phyloP scores from a whole-genome alignment of 2,888 invertebrate genomes.

The Cephus rjabovi region DNA sequence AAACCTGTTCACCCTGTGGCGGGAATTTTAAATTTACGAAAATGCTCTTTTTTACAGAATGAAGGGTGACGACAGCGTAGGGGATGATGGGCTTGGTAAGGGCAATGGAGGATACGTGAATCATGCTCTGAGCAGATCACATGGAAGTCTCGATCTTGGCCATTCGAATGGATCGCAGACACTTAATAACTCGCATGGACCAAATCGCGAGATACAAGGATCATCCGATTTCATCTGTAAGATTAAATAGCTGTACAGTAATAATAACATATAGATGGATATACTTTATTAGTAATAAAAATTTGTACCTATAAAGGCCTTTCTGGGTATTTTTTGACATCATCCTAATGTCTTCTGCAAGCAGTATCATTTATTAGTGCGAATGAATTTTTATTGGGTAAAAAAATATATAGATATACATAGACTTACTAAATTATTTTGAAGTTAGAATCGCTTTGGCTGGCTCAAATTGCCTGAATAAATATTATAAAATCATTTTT shows the following conservation, averaged over 20 bases:
- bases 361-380: neutral
- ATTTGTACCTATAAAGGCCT: neutral
- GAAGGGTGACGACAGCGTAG: conserved; percentile 44
- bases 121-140: conserved; percentile 50
- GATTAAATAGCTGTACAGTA: conserved; percentile 36
- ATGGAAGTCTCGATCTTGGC: conserved; percentile 42
- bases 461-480: neutral
- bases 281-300: neutral
- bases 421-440: neutral
- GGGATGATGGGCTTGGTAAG: conserved; percentile 37
- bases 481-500: neutral
- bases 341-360: neutral
- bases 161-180: conserved; percentile 41
- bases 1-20: neutral
- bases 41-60: conserved; percentile 40
- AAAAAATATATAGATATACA: neutral
- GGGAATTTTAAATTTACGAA: neutral
- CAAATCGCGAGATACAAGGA: conserved; percentile 68
- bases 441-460: neutral
- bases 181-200: conserved; percentile 46
- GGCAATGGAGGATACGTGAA: conserved; percentile 50
- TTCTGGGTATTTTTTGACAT: neutral
- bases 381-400: neutral
- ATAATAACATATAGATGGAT: neutral
- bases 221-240: conserved; percentile 74